Evolutionary conservation across 2,113 vertebrate species (phyloP).

Genomic region (Podarcis raffonei): DNA sequence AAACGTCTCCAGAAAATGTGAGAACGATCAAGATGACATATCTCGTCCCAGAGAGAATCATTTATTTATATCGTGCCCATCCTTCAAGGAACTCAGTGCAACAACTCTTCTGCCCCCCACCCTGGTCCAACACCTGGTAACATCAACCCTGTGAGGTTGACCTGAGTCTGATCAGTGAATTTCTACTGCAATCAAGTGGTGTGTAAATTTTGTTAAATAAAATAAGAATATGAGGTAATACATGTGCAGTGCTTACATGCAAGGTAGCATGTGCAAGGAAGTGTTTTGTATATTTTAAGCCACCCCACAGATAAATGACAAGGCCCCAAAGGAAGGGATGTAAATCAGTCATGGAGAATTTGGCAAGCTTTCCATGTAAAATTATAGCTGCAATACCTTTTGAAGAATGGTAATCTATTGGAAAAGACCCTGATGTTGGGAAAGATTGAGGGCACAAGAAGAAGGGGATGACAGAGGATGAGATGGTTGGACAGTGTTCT

Average conservation of each 20-base stretch:
- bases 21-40: neutral
- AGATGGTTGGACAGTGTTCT: no score
- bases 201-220: neutral
- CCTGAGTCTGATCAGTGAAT: neutral
- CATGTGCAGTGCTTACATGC: neutral
- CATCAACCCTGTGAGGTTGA: neutral
- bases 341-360: neutral
- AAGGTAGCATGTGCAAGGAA: neutral
- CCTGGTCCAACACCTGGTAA: neutral
- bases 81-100: neutral
- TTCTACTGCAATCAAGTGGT: no score
- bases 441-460: no score
- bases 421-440: no score
- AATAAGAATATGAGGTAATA: no score
- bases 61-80: neutral
- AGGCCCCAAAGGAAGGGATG: neutral
- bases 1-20: neutral
- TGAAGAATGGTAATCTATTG: accelerated
- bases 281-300: neutral
- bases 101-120: neutral
- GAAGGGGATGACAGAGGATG: no score
- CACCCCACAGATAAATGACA: neutral
- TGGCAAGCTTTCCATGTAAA: neutral
- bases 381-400: neutral
- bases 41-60: neutral